Evolutionary conservation across 2,797 vertebrate genomes (phyloP), one percentile per base, ranked within the genome.

Genomic region (Myotis daubentonii): DNA sequence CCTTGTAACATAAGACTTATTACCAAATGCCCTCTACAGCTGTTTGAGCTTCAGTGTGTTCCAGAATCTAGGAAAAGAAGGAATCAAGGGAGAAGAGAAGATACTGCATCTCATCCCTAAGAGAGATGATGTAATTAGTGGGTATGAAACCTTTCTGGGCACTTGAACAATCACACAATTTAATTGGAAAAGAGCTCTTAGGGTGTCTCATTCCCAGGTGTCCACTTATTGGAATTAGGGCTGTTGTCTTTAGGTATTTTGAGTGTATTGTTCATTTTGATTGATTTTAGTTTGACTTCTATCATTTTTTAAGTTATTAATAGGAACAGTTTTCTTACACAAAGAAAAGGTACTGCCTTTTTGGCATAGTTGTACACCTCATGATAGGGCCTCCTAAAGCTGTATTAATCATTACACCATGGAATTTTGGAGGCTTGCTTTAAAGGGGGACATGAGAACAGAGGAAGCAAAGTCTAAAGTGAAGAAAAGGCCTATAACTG

Each of bases 191-290:
- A 41, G 68, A 70, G 22, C 28, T 79, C 8, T 33, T 7, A 65
- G 22, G 36, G 20, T 82, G 51, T 86, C 92, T 75, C 60, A 44
- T 85, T 88, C 33, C 79, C 36, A 88, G 15, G n/a, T 91, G 83
- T 82, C 78, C 16, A 74, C 28, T 70, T 82, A 66, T 86, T 70
- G 3, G 44, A 74, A 82, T 93, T 68, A 75, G 25, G 72, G 36
- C 49, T 41, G 82, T 74, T 95, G 5, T 74, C 66, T 57, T 11
- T 15, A 78, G 19, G n/a, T 79, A 23, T 72, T 88, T 86, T 70
- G 41, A 78, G 41, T 41, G 13, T 82, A 36, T 88, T 74, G 57
- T 78, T 94, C 20, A 49, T 62, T 92, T 92, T 94, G 72, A 92
- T 82, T 82, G 70, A 79, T 93, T 79, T 36, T 88, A 68, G 7